These are phyloP conservation scores for Pelmatolapia mariae DNA, from an alignment of 2,113 vertebrate species.

Conservation along the genomic window DNA sequence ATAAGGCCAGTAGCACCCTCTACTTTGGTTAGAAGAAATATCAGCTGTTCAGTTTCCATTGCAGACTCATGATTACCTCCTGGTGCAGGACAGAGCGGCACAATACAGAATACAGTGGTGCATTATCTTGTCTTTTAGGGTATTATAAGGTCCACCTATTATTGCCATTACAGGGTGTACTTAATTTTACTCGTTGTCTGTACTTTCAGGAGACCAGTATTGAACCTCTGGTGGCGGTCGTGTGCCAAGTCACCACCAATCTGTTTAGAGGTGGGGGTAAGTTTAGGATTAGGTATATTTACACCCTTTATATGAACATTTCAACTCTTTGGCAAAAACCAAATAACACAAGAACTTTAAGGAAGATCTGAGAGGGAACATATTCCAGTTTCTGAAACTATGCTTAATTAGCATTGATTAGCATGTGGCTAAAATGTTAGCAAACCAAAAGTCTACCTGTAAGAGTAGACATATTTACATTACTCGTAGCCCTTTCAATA, in stretches of 20 bases:
- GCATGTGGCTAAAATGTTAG: no score
- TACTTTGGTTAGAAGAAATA: not conserved
- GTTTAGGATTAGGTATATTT: rapidly evolving
- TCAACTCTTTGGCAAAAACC: not conserved
- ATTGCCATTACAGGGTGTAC: not conserved
- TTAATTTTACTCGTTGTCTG: not conserved
- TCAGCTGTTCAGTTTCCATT: not conserved
- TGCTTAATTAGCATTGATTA: no score
- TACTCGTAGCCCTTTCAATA: not conserved
- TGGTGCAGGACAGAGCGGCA: not conserved
- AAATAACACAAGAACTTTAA: not conserved
- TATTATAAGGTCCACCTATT: not conserved
- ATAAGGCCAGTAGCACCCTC: not conserved
- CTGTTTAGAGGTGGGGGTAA: not conserved
- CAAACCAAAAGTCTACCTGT: not conserved
- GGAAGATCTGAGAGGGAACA: not conserved
- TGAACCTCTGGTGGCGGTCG: rapidly evolving
- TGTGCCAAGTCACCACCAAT: not conserved
- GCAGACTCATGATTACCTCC: not conserved
- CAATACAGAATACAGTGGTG: not conserved
- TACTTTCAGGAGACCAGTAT: not conserved
- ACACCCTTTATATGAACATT: not conserved
- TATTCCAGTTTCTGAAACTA: not conserved
- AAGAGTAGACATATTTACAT: rapidly evolving
- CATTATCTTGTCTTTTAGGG: not conserved